phyloP scores from a whole-genome alignment of 2,113 vertebrate species.

The Thymallus thymallus region DNA sequence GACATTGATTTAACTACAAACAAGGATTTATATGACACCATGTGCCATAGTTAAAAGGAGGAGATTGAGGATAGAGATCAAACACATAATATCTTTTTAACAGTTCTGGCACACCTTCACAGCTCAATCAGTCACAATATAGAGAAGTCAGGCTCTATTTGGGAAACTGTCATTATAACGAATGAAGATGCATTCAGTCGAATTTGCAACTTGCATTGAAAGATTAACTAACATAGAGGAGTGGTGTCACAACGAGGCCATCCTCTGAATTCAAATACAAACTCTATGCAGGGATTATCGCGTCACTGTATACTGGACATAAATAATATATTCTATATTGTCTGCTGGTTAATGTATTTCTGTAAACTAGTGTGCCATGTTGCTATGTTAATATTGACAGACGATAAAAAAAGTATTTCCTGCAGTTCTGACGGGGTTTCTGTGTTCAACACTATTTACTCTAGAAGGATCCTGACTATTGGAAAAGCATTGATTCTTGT shows the following conservation, averaged over 20 bases:
- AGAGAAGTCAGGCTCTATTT: background rate
- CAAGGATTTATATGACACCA: conserved; percentile 4
- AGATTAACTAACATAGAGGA: background rate
- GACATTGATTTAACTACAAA: conserved; percentile 24
- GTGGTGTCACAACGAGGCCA: background rate
- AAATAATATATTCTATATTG: background rate
- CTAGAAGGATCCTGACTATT: too few species aligned
- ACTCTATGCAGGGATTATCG: background rate
- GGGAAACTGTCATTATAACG: background rate
- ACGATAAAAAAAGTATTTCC: conserved; percentile 6
- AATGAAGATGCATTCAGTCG: background rate
- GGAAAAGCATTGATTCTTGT: too few species aligned
- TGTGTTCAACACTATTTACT: too few species aligned
- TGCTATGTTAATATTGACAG: background rate
- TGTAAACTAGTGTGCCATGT: background rate
- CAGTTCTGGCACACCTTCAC: background rate
- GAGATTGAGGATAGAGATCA: background rate
- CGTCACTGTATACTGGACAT: background rate
- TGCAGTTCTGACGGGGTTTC: background rate
- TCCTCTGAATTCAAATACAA: background rate
- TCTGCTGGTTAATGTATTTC: background rate
- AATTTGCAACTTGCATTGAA: background rate
- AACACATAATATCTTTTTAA: background rate
- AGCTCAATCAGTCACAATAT: conserved; percentile 1
- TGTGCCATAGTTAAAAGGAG: conserved; percentile 14